Evolutionary conservation across 2,113 vertebrate species (phyloP).

Genomic region (Butorides virescens): DNA sequence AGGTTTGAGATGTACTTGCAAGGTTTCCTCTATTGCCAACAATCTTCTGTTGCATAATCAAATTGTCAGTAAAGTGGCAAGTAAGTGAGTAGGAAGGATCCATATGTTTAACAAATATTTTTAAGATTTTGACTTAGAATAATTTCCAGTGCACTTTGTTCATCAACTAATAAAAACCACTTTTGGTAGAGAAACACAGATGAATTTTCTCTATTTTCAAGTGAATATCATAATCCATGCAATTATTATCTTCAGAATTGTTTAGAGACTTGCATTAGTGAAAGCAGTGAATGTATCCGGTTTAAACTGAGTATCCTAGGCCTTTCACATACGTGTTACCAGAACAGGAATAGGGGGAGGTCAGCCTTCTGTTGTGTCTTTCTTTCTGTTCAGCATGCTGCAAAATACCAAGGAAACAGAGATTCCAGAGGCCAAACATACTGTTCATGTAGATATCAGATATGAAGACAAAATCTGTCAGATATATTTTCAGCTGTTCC

Average conservation of each 20-base stretch:
- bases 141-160: background rate
- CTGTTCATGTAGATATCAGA: background rate
- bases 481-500: background rate
- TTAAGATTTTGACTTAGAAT: background rate
- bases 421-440: background rate
- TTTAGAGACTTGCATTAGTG: background rate
- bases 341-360: background rate
- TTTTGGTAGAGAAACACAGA: background rate
- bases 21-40: background rate
- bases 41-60: background rate
- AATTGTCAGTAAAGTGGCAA: background rate
- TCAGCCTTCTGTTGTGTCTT: background rate
- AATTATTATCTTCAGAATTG: background rate
- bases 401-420: background rate
- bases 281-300: background rate
- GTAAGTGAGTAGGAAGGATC: background rate
- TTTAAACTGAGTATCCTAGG: background rate
- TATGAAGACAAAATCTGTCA: background rate
- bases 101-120: background rate
- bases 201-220: background rate
- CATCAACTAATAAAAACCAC: background rate
- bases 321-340: background rate
- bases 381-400: background rate
- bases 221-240: background rate
- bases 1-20: background rate